Percentiles rank a stretch among this genome's conserved stretches.
Conservation (phyloP, 1,140 invertebrate genomes). For the Calephelis virginiensis region DNA sequence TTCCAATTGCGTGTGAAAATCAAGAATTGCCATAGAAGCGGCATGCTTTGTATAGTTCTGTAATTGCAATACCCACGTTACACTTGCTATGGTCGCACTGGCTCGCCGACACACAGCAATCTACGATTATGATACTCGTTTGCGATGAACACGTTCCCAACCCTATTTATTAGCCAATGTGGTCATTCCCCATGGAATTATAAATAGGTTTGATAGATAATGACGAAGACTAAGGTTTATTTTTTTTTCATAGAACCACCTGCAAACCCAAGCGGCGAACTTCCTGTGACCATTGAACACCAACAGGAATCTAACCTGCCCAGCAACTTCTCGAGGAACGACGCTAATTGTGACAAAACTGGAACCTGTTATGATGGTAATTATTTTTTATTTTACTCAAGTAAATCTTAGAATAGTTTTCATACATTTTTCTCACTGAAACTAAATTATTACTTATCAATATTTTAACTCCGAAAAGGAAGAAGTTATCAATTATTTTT, state of each 20-base stretch:
- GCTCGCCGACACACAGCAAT: conserved; percentile 44
- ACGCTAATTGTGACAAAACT: conserved; percentile 94
- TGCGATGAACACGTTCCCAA: conserved; percentile 26
- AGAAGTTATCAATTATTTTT: too few relatives aligned
- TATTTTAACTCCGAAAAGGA: too few relatives aligned
- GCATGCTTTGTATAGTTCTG: conserved; percentile 43
- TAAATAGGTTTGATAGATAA: conserved; percentile 18
- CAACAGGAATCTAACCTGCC: conserved; percentile 83
- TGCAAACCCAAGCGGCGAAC: conserved; percentile 69
- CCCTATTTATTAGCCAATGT: conserved; percentile 21
- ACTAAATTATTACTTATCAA: too few relatives aligned
- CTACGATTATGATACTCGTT: conserved; percentile 57
- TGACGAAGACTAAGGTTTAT: conserved; percentile 14
- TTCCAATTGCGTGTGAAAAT: conserved; percentile 66
- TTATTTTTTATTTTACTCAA: conserved; percentile 19
- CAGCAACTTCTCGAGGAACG: conserved; percentile 85
- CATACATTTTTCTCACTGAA: too few relatives aligned
- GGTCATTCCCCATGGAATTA: conserved; percentile 14
- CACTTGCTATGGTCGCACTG: conserved; percentile 44
- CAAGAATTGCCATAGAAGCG: conserved; percentile 47
- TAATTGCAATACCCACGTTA: conserved; percentile 59
- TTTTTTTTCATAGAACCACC: conserved; percentile 57
- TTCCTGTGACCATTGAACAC: conserved; percentile 86
- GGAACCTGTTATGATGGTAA: conserved; percentile 96
- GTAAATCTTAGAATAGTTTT: not conserved